Evolutionary conservation across 2,113 vertebrate genomes (phyloP), one percentile per base, ranked within the genome.

Genomic region (Vimba vimba): DNA sequence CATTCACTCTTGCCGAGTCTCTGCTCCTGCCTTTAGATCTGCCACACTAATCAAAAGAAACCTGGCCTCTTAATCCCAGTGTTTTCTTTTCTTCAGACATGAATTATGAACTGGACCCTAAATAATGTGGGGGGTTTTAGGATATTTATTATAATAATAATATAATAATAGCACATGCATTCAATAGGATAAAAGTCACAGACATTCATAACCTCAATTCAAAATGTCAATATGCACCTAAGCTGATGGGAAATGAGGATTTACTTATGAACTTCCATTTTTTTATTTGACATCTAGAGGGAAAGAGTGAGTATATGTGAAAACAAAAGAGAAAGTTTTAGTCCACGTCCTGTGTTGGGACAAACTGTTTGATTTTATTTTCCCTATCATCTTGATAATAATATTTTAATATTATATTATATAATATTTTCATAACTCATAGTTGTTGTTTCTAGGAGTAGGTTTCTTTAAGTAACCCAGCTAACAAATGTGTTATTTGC

Each of bases 1-100:
- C 52, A 45, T 62, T 71, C 64, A 6, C 23, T 71, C 78, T 83
- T 57, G 27, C 43, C 30, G 62, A 71, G 62, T 76, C 76, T 69
- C 66, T 85, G 55, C 52, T 33, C 25, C 76, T 74, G 27, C 27
- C 60, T 68, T 84, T 84, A 62, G 85, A 89, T 82, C 60, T 89
- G 59, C 55, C 33, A 74, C 64, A 82, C 50, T 89, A 87, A 85
- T 89, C 85, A 79, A 87, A 89, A 85, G 75, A 62, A 89, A 87
- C 71, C 78, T 52, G 30, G 52, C 62, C 52, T 85, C 30, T 77
- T 62, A 76, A 57, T 82, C 76, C 33, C 27, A 8, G 47, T 13
- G 21, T 79, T 86, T 86, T 47, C 68, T 77, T 85, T 75, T 30
- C 75, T 25, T 83, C 43, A 77, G 64, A 78, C 78, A 4, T 55